Evolutionary conservation across 2,888 invertebrate genomes (phyloP), one percentile per base, ranked within the genome.

Genomic region (Ectropis crepuscularia): DNA sequence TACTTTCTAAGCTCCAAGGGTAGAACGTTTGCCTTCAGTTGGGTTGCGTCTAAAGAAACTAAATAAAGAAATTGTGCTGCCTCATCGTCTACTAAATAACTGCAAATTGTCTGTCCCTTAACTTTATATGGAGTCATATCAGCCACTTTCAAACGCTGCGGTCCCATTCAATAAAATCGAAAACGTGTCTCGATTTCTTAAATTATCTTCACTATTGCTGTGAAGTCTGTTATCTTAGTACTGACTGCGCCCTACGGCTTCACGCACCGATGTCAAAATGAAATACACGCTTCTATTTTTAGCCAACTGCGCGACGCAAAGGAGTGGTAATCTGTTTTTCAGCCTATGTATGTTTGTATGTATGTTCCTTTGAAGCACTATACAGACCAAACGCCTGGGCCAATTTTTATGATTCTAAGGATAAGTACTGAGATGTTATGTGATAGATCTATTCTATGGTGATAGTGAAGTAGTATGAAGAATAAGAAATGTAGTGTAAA

Each of bases 41-140:
- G 65, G 69, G 73, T 79, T 63, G 71, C 71, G 73, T 79, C 78
- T 78, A 78, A 77, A 81, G 80, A 77, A 82, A 78, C 79, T 75
- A 80, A 83, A 83, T 85, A 83, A 83, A 86, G 81, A 77, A 80
- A 81, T 81, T 73, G 75, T 76, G 85, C 87, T 78, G 83, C 73
- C 75, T 86, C 87, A 85, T 82, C 85, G 79, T 82, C 77, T 87
- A 83, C 74, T 82, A 85, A 86, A 83, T 85, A 85, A 82, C 79
- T 78, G 73, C 67, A 76, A 81, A 84, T 83, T 77, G 83, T 78
- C 80, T 78, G 76, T 78, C 71, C 83, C 80, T 76, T 74, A 73
- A 75, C 68, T 71, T 72, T 80, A 80, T 82, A 80, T 79, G 65
- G 78, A 75, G 75, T 77, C 74, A 80, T 81, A 82, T 81, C 75